Base-by-base conservation (phyloP, 2,113 vertebrate species). In the Setophaga petechia region DNA sequence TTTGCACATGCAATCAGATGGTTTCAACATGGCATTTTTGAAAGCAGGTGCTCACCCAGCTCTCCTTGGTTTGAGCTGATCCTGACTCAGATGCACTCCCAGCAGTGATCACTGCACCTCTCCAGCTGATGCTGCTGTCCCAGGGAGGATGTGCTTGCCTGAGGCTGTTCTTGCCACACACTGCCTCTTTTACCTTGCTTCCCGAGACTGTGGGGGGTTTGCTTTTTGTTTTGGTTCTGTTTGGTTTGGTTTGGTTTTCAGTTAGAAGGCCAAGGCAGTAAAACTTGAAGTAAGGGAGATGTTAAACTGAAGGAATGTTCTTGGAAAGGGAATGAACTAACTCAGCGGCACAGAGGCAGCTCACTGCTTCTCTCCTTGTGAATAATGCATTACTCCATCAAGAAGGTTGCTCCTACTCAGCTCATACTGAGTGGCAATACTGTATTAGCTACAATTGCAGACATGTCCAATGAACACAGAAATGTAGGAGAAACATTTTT, bases 301-400 rank as follows among this genome's bases (percentile, higher is more conserved):
- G 69, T 89, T 94, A 87, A 95, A 44, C 44, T 87, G 84, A 72
- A 88, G 61, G 2, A 2, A 6, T 88, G 33, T 59, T 92, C 63
- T 83, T 59, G 74, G 83, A 77, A 86, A 94, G 30, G 77, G 44
- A 91, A 68, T 30, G 78, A 84, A 97, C 58, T 21, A 74, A 43
- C 55, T 47, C 35, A 37, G 85, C 71, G 58, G 17, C 43, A 54
- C 63, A 16, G 73, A 80, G 47, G 35, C 65, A 62, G 35, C 39
- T 1, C 35, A 28, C 41, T 65, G 63, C 59, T 89, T 65, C 35
- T 85, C 37, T 88, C 35, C 73, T 76, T 54, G 67, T 94, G 90
- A 94, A 96, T 95, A 94, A 97, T 95, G 61, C 88, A 96, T 93
- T 33, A 25, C 63, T 86, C 44, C 68, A 94, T 86, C 91, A 94